Conservation (phyloP, 2,113 vertebrate genomes). For the Camelus bactrianus region DNA sequence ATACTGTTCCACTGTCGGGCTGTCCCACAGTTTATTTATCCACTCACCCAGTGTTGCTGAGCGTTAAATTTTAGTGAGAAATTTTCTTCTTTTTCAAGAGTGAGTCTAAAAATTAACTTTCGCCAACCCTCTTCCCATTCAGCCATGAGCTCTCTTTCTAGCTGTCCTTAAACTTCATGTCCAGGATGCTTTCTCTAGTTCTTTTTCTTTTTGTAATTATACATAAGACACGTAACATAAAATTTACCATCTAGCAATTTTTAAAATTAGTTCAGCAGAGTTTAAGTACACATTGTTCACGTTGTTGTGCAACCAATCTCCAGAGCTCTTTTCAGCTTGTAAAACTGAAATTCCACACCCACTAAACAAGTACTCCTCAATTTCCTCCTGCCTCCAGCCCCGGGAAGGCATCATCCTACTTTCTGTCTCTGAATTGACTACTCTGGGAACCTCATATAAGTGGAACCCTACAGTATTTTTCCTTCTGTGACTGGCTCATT, state of each 20-base stretch:
- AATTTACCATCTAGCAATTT: not conserved
- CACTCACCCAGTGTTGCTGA: not conserved
- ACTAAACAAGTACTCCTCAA: not conserved
- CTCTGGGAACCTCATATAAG: not conserved
- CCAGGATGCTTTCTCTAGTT: not conserved
- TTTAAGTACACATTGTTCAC: not conserved
- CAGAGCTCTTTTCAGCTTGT: not conserved
- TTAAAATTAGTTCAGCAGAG: not conserved
- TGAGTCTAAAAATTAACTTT: not conserved
- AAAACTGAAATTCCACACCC: not conserved
- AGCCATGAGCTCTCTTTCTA: not conserved
- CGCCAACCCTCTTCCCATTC: not conserved
- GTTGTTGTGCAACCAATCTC: not conserved
- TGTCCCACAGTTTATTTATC: not conserved
- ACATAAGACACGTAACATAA: not conserved
- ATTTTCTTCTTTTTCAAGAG: not conserved
- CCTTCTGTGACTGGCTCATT: not conserved
- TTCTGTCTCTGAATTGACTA: not conserved
- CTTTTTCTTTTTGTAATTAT: not conserved
- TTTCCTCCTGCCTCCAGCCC: not conserved
- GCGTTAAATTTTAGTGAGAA: not conserved
- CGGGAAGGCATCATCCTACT: not conserved
- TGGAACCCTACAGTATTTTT: not conserved
- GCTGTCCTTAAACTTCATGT: not conserved
- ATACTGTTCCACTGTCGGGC: not conserved